Percentiles rank a stretch among this genome's conserved stretches.
These are phyloP conservation scores for Spodoptera littoralis DNA, from an alignment of 2,888 invertebrate species.

Conservation along the genomic window DNA sequence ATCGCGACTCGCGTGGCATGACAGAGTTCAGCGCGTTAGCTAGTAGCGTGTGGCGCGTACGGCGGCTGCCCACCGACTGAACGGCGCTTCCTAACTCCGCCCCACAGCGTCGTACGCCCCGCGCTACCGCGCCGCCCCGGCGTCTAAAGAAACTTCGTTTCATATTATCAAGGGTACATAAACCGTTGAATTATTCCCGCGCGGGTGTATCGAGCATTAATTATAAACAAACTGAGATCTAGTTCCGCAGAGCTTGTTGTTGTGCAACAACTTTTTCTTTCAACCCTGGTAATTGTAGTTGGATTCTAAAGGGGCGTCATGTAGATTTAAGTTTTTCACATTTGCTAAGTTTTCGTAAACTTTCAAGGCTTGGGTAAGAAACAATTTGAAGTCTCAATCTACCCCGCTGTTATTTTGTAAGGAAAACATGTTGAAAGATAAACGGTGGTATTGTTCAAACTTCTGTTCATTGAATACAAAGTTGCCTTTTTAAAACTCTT, in stretches of 20 bases:
- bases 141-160: constrained; percentile 87
- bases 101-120: constrained; percentile 79
- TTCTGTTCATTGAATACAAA: constrained; percentile 63
- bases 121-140: constrained; percentile 76
- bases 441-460: constrained; percentile 57
- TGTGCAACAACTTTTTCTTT: constrained; percentile 57
- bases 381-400: constrained; percentile 34
- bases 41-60: constrained; percentile 73
- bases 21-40: constrained; percentile 63
- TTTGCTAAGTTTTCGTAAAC: constrained; percentile 21
- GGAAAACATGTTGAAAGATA: constrained; percentile 35
- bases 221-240: constrained; percentile 80
- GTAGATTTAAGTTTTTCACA: constrained; percentile 19
- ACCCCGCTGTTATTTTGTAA: constrained; percentile 37
- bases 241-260: constrained; percentile 66
- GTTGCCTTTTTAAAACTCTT: constrained; percentile 59
- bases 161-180: constrained; percentile 86
- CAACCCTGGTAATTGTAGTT: constrained; percentile 40
- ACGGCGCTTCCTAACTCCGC: constrained; percentile 79
- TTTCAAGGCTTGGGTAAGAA: constrained; percentile 19
- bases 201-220: constrained; percentile 82
- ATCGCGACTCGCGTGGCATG: constrained; percentile 85
- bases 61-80: constrained; percentile 88
- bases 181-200: constrained; percentile 83
- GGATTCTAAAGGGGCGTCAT: constrained; percentile 34